Percentiles rank a stretch among this genome's conserved stretches.
Evolutionary conservation across 2,888 invertebrate species (phyloP).

Genomic region (Sinopyrophorus schimmeli): DNA sequence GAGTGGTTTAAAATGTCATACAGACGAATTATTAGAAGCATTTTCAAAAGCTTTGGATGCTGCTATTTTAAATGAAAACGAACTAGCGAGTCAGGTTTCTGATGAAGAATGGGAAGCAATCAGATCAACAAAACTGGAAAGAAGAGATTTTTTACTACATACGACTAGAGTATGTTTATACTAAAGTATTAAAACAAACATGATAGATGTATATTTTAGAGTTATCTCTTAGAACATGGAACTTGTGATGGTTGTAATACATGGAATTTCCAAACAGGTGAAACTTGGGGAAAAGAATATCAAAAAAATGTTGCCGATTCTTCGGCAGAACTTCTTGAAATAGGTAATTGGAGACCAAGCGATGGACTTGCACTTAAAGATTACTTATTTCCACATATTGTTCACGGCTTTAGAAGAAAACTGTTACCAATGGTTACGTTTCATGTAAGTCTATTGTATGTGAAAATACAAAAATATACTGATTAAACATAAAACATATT

Average conservation of each 20-base stretch:
- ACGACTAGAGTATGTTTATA: conserved; percentile 68
- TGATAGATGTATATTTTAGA: conserved; percentile 43
- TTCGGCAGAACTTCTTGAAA: conserved; percentile 55
- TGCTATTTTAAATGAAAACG: conserved; percentile 70
- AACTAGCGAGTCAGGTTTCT: conserved; percentile 73
- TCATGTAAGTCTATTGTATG: conserved; percentile 64
- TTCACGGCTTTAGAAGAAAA: conserved; percentile 77
- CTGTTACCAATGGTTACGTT: conserved; percentile 73
- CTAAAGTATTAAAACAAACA: too few relatives aligned
- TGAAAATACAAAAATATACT: background rate
- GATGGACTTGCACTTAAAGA: conserved; percentile 70
- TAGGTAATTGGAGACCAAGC: conserved; percentile 76
- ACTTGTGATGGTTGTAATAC: conserved; percentile 61
- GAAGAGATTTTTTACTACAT: conserved; percentile 65
- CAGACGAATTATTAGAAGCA: conserved; percentile 67
- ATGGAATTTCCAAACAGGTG: conserved; percentile 62
- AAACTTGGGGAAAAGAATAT: conserved; percentile 61
- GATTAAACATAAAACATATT: too few relatives aligned
- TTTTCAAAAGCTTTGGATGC: conserved; percentile 71
- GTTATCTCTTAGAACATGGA: conserved; percentile 47
- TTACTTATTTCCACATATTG: conserved; percentile 76
- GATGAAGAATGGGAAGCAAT: conserved; percentile 87
- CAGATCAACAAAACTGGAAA: conserved; percentile 69
- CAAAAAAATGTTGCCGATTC: conserved; percentile 34
- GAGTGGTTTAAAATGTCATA: conserved; percentile 71